phyloP scores from a whole-genome alignment of 2,888 invertebrate species.

The Aspidapion aeneum region DNA sequence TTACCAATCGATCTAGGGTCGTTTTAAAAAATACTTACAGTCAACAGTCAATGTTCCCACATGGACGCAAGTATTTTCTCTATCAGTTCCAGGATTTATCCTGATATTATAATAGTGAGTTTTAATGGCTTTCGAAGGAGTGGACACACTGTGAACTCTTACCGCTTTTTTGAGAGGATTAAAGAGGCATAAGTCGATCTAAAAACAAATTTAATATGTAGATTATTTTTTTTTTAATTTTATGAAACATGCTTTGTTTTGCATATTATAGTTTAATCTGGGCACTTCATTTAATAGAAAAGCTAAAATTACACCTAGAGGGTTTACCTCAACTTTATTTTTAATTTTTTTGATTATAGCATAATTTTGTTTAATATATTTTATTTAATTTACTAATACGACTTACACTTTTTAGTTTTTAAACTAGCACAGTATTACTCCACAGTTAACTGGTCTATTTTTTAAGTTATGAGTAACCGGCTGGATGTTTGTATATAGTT shows the following conservation, averaged over 20 bases:
- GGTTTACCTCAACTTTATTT: not conserved
- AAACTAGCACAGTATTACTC: too few relatives aligned
- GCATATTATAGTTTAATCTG: too few relatives aligned
- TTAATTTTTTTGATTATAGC: not conserved
- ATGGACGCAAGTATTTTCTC: conserved; percentile 43
- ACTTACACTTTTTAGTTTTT: too few relatives aligned
- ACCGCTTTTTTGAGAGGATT: conserved; percentile 65
- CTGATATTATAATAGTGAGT: conserved; percentile 64
- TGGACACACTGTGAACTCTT: conserved; percentile 60
- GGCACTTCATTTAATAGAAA: not conserved
- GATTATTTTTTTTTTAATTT: too few relatives aligned
- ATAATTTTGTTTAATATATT: too few relatives aligned
- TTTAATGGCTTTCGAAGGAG: conserved; percentile 62
- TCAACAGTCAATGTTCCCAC: conserved; percentile 68
- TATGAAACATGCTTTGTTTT: too few relatives aligned
- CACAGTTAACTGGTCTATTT: too few relatives aligned
- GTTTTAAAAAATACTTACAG: conserved; percentile 62
- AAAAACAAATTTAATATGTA: too few relatives aligned
- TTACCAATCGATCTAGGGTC: too few relatives aligned
- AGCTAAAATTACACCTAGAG: not conserved
- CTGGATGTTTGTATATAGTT: too few relatives aligned
- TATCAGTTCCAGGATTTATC: conserved; percentile 60
- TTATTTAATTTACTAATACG: too few relatives aligned
- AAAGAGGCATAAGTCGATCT: conserved; percentile 54
- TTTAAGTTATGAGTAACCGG: too few relatives aligned